Percentiles rank a stretch among this genome's conserved stretches.
Conservation (phyloP, 2,888 invertebrate genomes). For the Erpobdella octoculata region DNA sequence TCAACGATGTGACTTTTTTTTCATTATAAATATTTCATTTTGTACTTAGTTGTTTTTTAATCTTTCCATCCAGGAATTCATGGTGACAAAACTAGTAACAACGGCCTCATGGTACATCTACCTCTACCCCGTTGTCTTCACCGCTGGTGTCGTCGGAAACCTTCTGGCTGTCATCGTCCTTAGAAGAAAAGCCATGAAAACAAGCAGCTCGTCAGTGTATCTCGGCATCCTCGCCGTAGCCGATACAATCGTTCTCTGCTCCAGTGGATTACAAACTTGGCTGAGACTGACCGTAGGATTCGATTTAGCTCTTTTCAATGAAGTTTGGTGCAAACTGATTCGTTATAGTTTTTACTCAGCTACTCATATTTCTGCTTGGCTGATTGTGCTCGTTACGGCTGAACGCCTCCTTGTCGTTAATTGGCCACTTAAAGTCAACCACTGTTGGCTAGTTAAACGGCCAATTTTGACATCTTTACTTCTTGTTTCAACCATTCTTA, state of each 20-base stretch:
- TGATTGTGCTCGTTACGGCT: conserved; percentile 1
- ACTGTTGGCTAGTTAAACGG: neutral
- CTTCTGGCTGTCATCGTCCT: neutral
- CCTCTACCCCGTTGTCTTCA: neutral
- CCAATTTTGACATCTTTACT: neutral
- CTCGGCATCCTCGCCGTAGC: neutral
- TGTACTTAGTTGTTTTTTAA: no score
- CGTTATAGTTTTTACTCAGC: neutral
- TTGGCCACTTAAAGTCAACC: neutral
- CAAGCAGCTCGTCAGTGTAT: conserved; percentile 9
- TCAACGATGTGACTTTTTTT: no score
- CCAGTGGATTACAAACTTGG: conserved; percentile 8
- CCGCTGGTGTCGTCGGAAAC: neutral
- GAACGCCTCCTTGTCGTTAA: conserved; percentile 1
- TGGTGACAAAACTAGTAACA: neutral
- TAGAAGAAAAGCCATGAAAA: conserved; percentile 6
- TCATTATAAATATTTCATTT: no score
- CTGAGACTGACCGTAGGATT: neutral
- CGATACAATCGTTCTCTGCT: neutral
- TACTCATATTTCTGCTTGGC: neutral
- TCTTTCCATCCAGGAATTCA: no score
- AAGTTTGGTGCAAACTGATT: neutral
- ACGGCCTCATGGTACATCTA: neutral
- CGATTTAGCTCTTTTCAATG: neutral
- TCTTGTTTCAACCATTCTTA: neutral